A percentile compares a stretch with the other conserved stretches of the same genome.
Evolutionary conservation across 2,888 invertebrate genomes (phyloP).

Genomic region (Ectemnius cavifrons): DNA sequence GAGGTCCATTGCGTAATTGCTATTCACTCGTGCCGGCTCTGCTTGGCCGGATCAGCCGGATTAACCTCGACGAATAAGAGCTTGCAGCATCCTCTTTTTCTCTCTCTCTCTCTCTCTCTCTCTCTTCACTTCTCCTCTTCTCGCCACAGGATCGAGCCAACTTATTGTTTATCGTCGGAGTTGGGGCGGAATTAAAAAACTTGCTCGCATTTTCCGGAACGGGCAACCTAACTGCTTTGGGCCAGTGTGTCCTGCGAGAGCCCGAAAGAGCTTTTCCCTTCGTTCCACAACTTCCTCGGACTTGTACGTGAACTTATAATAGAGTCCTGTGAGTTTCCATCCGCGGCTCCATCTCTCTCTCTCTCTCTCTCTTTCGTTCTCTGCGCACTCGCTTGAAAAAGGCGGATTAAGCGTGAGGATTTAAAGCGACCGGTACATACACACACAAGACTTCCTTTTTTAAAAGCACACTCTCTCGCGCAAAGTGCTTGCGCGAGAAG

Average conservation of each 20-base stretch:
- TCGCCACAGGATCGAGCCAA: background rate
- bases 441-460: too few relatives aligned
- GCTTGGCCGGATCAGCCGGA: too few relatives aligned
- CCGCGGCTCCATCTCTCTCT: too few relatives aligned
- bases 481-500: too few relatives aligned
- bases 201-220: background rate
- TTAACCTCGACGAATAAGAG: too few relatives aligned
- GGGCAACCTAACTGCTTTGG: too few relatives aligned
- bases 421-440: background rate
- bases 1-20: background rate
- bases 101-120: too few relatives aligned
- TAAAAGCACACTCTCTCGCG: too few relatives aligned
- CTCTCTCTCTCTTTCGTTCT: background rate
- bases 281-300: constrained; percentile 1
- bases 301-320: constrained; percentile 8
- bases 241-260: too few relatives aligned
- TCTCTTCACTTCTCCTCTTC: background rate
- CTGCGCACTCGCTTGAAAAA: background rate
- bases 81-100: too few relatives aligned
- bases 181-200: constrained; percentile 2
- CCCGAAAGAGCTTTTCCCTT: background rate
- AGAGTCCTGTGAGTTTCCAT: background rate
- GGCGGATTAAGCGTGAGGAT: background rate
- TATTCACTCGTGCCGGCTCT: background rate
- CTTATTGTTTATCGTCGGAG: background rate